Conservation (phyloP, 53 echinoderm and acorn worm species). For the Echinarachnius parma region DNA sequence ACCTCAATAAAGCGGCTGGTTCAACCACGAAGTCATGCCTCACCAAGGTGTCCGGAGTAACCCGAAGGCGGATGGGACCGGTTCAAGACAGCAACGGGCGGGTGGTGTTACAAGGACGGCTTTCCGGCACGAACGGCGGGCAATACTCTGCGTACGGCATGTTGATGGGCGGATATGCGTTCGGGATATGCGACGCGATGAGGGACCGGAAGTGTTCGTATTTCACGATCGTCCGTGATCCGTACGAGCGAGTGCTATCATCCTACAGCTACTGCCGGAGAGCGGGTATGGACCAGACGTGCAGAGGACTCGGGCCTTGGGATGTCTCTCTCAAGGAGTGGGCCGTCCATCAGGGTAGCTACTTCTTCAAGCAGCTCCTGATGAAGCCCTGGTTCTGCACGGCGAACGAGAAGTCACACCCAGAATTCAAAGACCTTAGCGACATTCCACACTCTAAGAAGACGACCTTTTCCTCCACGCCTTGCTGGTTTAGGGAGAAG, state of each 20-base stretch:
- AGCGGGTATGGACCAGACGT: slow-evolving; percentile 59
- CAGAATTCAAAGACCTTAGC: slow-evolving; percentile 9
- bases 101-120: background rate
- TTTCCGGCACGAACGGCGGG: background rate
- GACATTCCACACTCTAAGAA: slow-evolving; percentile 12
- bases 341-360: slow-evolving; percentile 77
- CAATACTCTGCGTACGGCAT: background rate
- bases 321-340: slow-evolving; percentile 61
- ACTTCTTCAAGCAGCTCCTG: slow-evolving; percentile 73
- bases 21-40: slow-evolving; percentile 69
- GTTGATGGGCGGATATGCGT: slow-evolving; percentile 70
- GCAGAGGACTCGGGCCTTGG: slow-evolving; percentile 51
- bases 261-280: slow-evolving; percentile 71
- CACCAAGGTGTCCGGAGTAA: background rate
- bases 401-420: background rate
- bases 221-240: slow-evolving; percentile 76
- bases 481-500: slow-evolving; percentile 76
- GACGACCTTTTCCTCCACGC: background rate
- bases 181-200: slow-evolving; percentile 69
- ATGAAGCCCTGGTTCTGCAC: slow-evolving; percentile 62
- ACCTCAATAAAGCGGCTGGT: slow-evolving; percentile 81
- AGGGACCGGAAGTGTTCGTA: slow-evolving; percentile 51
- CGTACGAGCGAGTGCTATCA: slow-evolving; percentile 71
- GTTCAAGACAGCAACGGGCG: background rate
- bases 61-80: background rate